Evolutionary conservation across 2,113 vertebrate species (phyloP).

Genomic region (Crotalus viridis): DNA sequence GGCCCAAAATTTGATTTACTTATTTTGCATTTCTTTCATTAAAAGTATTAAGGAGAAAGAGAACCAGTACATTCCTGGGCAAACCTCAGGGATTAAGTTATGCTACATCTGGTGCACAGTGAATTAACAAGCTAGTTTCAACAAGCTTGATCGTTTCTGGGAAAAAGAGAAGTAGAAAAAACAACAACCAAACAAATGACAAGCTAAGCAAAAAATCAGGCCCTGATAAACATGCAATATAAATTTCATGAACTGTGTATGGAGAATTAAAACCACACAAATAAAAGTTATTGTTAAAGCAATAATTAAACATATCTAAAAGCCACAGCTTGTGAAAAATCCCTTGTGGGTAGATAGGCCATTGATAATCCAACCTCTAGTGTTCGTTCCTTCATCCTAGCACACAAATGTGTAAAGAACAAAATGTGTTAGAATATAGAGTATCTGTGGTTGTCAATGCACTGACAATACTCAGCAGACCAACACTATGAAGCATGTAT

Average conservation of each 20-base stretch:
- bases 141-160: constrained; percentile 69
- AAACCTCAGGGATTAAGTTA: constrained; percentile 70
- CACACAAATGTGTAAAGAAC: constrained; percentile 51
- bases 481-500: constrained; percentile 3
- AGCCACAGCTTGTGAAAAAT: constrained; percentile 55
- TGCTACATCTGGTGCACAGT: constrained; percentile 56
- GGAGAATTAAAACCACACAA: constrained; percentile 57
- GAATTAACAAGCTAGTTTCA: constrained; percentile 68
- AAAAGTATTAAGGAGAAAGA: constrained; percentile 58
- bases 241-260: constrained; percentile 58
- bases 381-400: constrained; percentile 49
- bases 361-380: constrained; percentile 58
- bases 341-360: constrained; percentile 59
- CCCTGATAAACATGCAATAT: constrained; percentile 67
- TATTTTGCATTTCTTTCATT: constrained; percentile 57
- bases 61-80: constrained; percentile 67
- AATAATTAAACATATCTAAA: constrained; percentile 47
- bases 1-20: constrained; percentile 50
- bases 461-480: constrained; percentile 35
- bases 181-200: constrained; percentile 53
- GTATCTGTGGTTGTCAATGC: constrained; percentile 40
- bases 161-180: constrained; percentile 54
- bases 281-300: constrained; percentile 52
- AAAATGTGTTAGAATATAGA: constrained; percentile 53
- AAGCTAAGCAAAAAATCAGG: constrained; percentile 61